phyloP scores from a whole-genome alignment of 2,113 vertebrate species.

The Promerops cafer region DNA sequence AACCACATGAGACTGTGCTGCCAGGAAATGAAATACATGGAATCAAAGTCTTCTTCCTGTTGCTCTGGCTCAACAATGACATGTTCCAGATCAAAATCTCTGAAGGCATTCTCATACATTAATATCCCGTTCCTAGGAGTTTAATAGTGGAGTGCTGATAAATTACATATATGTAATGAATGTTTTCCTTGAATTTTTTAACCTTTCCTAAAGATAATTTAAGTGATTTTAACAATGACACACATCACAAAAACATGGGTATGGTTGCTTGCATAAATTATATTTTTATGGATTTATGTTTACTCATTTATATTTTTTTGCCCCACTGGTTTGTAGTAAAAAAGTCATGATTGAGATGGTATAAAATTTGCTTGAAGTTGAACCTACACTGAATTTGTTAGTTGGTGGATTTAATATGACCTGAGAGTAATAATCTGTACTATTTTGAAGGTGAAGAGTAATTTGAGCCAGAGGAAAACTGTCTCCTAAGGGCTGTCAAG shows the following conservation, averaged over 20 bases:
- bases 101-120: background rate
- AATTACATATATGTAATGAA: background rate
- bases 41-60: background rate
- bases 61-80: background rate
- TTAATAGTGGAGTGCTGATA: background rate
- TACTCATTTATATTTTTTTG: background rate
- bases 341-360: background rate
- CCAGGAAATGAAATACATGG: background rate
- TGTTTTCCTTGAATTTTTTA: background rate
- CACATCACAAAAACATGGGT: background rate
- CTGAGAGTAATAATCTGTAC: background rate
- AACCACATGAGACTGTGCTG: background rate
- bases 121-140: background rate
- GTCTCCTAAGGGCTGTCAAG: background rate
- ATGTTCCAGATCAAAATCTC: background rate
- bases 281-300: background rate
- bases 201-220: background rate
- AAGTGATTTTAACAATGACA: background rate
- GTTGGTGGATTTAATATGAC: background rate
- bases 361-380: background rate
- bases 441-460: background rate
- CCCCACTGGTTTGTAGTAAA: background rate
- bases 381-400: background rate
- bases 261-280: background rate
- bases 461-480: background rate